Evolutionary conservation across 2,797 vertebrate species (phyloP).

Genomic region (Enteromius anoplus): DNA sequence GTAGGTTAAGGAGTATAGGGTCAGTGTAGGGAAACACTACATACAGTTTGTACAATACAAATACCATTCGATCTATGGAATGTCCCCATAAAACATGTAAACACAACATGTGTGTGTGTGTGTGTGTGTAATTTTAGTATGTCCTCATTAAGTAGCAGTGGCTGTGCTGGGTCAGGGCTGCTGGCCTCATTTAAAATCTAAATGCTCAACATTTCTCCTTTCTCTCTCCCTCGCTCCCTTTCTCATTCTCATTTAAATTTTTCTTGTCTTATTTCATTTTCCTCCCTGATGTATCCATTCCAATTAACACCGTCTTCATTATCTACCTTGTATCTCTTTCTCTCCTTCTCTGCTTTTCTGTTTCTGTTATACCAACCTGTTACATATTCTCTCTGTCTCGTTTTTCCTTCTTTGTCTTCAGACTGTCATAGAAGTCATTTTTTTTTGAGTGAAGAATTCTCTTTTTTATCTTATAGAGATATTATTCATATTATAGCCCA

Average conservation of each 20-base stretch:
- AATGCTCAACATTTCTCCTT: conserved; percentile 56
- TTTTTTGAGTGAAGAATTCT: not conserved
- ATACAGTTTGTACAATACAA: no score
- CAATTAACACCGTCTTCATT: conserved; percentile 60
- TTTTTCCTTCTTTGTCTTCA: not conserved
- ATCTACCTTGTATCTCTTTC: conserved; percentile 43
- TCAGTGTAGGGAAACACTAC: no score
- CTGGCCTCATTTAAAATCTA: conserved; percentile 64
- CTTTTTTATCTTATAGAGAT: not conserved
- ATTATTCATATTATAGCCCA: not conserved
- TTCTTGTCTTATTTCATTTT: conserved; percentile 56
- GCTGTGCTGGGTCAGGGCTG: conserved; percentile 58
- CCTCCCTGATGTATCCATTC: conserved; percentile 53
- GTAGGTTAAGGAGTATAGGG: no score
- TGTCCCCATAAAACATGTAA: no score
- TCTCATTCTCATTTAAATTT: conserved; percentile 43
- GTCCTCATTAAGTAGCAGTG: conserved; percentile 60
- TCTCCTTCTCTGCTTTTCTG: not conserved
- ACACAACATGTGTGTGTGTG: not conserved
- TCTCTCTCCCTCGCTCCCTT: not conserved
- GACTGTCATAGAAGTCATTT: not conserved
- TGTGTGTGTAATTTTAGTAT: conserved; percentile 55
- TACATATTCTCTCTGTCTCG: not conserved
- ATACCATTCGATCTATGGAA: no score
- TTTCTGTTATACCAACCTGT: conserved; percentile 14